These are phyloP conservation scores for Lasioglossum albipes DNA, from an alignment of 1,140 invertebrate species.

Conservation along the genomic window DNA sequence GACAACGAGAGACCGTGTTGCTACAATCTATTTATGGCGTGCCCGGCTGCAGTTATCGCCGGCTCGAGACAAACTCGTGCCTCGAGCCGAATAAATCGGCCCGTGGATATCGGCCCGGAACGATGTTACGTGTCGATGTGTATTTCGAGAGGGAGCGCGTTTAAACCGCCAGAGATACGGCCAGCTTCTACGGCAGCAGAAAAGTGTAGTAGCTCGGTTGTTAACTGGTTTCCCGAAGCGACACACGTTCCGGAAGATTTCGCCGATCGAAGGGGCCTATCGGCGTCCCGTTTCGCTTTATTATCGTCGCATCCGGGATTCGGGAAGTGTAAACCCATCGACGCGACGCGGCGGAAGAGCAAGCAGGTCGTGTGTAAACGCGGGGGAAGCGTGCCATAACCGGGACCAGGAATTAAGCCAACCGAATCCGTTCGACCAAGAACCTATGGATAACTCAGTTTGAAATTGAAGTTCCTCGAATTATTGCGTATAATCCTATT, in stretches of 20 bases:
- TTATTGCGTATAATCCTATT: slow-evolving; percentile 59
- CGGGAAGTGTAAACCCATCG: slow-evolving; percentile 14
- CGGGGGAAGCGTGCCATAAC: slow-evolving; percentile 6
- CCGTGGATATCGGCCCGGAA: not conserved
- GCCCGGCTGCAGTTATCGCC: slow-evolving; percentile 8
- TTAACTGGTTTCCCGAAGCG: not conserved
- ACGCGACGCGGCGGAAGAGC: not conserved
- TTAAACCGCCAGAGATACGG: too few relatives aligned
- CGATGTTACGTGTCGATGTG: slow-evolving; percentile 14
- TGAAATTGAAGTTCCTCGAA: slow-evolving; percentile 54
- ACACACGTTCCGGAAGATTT: not conserved
- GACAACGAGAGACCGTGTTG: slow-evolving; percentile 4
- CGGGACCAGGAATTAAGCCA: slow-evolving; percentile 33
- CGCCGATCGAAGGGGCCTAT: not conserved
- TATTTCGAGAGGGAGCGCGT: not conserved
- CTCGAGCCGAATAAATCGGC: slow-evolving; percentile 21
- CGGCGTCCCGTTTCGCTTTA: not conserved
- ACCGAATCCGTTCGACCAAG: slow-evolving; percentile 28
- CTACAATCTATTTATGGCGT: slow-evolving; percentile 34
- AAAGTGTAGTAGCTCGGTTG: too few relatives aligned
- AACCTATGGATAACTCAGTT: slow-evolving; percentile 45
- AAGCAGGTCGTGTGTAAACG: slow-evolving; percentile 11
- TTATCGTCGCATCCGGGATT: not conserved
- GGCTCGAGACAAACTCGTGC: slow-evolving; percentile 14
- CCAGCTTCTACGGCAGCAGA: too few relatives aligned